Evolutionary conservation across 2,797 vertebrate species (phyloP).

Genomic region (Mormyrops attenuatus): DNA sequence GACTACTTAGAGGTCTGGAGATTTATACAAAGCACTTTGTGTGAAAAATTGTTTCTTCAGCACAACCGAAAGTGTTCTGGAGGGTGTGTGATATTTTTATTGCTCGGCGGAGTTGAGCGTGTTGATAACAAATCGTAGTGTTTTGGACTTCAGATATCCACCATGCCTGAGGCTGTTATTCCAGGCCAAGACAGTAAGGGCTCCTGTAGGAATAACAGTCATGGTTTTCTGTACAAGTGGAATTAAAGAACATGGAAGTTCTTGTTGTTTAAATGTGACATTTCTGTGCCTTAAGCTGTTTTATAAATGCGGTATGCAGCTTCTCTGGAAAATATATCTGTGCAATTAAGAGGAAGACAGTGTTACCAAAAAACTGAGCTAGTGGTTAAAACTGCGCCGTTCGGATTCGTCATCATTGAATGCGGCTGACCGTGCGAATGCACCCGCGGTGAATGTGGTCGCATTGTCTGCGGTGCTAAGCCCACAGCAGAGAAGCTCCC

Average conservation of each 20-base stretch:
- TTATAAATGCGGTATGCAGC: background rate
- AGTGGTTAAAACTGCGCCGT: background rate
- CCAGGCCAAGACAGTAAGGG: background rate
- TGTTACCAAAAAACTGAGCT: background rate
- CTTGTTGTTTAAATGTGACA: background rate
- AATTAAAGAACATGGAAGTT: background rate
- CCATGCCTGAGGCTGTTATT: background rate
- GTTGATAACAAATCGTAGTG: slow-evolving; percentile 34
- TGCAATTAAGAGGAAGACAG: background rate
- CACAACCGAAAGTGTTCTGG: background rate
- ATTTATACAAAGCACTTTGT: background rate
- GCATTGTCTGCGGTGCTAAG: background rate
- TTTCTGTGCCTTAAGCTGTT: background rate
- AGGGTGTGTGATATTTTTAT: background rate
- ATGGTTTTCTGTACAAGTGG: background rate
- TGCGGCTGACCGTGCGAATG: background rate
- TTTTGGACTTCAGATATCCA: slow-evolving; percentile 7
- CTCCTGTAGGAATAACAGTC: background rate
- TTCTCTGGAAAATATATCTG: background rate
- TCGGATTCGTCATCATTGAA: background rate
- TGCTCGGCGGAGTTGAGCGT: background rate
- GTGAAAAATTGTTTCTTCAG: background rate
- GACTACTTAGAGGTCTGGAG: background rate
- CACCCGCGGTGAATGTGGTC: background rate
- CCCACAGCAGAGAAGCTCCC: background rate